Percentiles rank a stretch among this genome's conserved stretches.
Evolutionary conservation across 64 coral and sea anemone genomes (phyloP).

Genomic region (Montipora sp.): DNA sequence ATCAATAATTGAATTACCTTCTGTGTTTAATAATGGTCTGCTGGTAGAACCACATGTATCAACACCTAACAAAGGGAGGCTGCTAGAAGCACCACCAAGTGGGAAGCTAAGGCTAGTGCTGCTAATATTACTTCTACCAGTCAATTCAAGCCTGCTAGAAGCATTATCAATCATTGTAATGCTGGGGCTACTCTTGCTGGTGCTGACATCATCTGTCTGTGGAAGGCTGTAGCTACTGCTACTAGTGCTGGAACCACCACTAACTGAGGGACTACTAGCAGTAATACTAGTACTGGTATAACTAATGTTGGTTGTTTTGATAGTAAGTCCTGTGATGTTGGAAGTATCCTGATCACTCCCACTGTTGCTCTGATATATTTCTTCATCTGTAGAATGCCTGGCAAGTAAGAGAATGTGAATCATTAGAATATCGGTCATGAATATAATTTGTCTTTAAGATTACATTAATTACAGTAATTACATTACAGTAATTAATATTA

Average conservation of each 20-base stretch:
- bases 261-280: background rate
- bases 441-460: slow-evolving; percentile 3
- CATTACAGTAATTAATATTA: background rate
- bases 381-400: background rate
- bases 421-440: background rate
- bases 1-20: background rate
- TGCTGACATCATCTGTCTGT: slow-evolving; percentile 18
- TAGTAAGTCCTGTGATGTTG: background rate
- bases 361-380: background rate
- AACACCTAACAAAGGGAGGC: background rate
- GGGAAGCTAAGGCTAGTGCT: background rate
- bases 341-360: background rate
- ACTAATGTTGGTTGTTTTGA: background rate
- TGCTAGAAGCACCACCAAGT: background rate
- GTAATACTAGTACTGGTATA: background rate
- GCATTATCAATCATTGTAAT: background rate
- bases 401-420: no score
- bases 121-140: background rate
- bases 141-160: background rate
- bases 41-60: background rate
- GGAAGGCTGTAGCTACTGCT: background rate
- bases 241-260: background rate
- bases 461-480: background rate
- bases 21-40: background rate
- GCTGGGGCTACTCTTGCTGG: background rate